Percentiles rank a stretch among this genome's conserved stretches.
Conservation (phyloP, 2,888 invertebrate genomes). For the Macaria liturata region DNA sequence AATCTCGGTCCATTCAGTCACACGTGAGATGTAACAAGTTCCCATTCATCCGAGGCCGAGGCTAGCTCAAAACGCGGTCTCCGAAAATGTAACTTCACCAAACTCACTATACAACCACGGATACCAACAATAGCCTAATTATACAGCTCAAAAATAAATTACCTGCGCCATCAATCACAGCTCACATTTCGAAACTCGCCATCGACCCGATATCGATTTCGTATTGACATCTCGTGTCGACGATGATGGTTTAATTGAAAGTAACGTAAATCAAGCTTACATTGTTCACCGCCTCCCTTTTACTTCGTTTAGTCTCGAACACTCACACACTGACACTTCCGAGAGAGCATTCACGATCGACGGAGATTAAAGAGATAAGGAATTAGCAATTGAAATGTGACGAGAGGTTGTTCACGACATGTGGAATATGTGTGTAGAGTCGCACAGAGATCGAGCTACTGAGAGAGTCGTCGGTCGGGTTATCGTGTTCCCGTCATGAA, state of each 20-base stretch:
- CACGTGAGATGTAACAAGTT: constrained; percentile 47
- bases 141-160: constrained; percentile 60
- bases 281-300: constrained; percentile 30
- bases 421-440: constrained; percentile 28
- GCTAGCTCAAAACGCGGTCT: constrained; percentile 30
- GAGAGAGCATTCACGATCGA: constrained; percentile 12
- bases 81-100: constrained; percentile 51
- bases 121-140: constrained; percentile 72
- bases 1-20: constrained; percentile 45
- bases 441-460: constrained; percentile 46
- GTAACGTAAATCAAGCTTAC: constrained; percentile 38
- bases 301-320: constrained; percentile 16
- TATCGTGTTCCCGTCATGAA: constrained; percentile 57
- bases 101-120: constrained; percentile 50
- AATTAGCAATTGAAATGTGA: constrained; percentile 2
- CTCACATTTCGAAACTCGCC: constrained; percentile 29
- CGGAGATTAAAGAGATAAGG: neutral
- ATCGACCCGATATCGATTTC: constrained; percentile 32
- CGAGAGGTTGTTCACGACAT: constrained; percentile 7
- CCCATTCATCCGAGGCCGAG: constrained; percentile 44
- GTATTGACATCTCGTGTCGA: constrained; percentile 27
- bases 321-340: constrained; percentile 41
- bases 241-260: constrained; percentile 32
- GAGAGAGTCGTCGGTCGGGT: constrained; percentile 50
- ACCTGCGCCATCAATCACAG: constrained; percentile 62